Conservation (phyloP, 2,888 invertebrate genomes). For the Drosophila sordidula region DNA sequence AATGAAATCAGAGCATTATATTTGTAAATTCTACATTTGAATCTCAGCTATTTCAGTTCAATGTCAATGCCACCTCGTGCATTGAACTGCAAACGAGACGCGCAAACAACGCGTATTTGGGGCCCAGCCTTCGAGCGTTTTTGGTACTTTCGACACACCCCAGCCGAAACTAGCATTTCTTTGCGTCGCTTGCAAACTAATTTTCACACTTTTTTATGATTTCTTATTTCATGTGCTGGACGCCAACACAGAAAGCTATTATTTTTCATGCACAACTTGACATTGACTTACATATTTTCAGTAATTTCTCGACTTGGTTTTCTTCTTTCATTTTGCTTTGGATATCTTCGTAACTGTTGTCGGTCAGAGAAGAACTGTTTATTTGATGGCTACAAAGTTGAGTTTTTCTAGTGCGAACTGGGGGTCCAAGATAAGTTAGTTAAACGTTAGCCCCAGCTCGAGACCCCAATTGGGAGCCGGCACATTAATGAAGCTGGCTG, state of each 20-base stretch:
- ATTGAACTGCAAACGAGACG: conserved; percentile 49
- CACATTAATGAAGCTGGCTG: not conserved
- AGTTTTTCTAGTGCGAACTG: not conserved
- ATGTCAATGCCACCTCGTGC: conserved; percentile 54
- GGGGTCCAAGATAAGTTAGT: not conserved
- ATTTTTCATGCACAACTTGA: conserved; percentile 50
- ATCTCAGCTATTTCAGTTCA: conserved; percentile 9
- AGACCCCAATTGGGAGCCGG: not conserved
- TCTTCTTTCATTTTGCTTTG: not conserved
- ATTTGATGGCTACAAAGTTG: conserved; percentile 23
- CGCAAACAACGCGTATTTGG: conserved; percentile 2
- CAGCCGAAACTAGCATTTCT: conserved; percentile 51
- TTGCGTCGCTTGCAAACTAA: conserved; percentile 29
- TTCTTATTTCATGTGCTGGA: conserved; percentile 18
- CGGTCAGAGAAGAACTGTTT: conserved; percentile 33
- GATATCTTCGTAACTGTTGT: conserved; percentile 25
- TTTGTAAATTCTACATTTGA: conserved; percentile 1
- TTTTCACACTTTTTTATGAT: conserved; percentile 56
- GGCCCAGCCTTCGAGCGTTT: conserved; percentile 39
- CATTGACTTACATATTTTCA: conserved; percentile 66
- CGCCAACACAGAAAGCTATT: conserved; percentile 45
- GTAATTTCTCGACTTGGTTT: conserved; percentile 13
- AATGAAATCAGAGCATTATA: not conserved
- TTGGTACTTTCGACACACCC: conserved; percentile 57
- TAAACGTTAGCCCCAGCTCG: not conserved